Base-by-base conservation (phyloP, 2,797 vertebrate species). In the Loriculus beryllinus region DNA sequence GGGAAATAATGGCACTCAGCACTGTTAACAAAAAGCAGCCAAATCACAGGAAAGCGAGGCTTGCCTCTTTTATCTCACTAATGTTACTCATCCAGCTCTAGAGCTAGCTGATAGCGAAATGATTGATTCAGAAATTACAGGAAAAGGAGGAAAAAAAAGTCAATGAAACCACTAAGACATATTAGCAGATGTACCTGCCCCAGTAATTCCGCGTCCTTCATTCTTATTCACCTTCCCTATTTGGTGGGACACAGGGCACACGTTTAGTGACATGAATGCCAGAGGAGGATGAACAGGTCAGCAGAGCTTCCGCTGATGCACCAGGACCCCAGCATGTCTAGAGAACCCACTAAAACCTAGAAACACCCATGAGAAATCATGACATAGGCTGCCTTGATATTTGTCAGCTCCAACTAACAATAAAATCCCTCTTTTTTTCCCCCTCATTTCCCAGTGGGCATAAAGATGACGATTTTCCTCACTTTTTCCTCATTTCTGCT, bases 21-120 rank as follows among this genome's bases (percentile, higher is more conserved):
- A 76, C 90, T 82, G 70, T 64, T 96, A 94, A 96, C 89, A 91
- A 88, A 96, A 94, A 96, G 88, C 92, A 94, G 92, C 70, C 87
- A 94, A 96, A 86, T 95, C 90, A 35, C 88, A 86, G 95, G 88
- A 92, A 96, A 91, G 78, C 67, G 87, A 96, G 91, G 42, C 82
- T 80, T 83, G 91, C 81, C 90, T 95, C 91, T 95, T 96, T 95
- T 95, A 96, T 96, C 95, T 96, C 91, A 12, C 87, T 69, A 59
- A 74, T 88, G 91, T 97, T 96, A 94, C 92, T 93, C 95, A 93
- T 95, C 92, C 89, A 83, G 93, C 94, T 94, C 93, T 82, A 91
- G 86, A 86, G 89, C 59, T 15, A 74, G 85, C 82, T 88, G 95
- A 94, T 91, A 96, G 95, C 82, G 57, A 82, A 64, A 72, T 93